Conservation (phyloP, 2,113 vertebrate species). For the Theristicus caerulescens region DNA sequence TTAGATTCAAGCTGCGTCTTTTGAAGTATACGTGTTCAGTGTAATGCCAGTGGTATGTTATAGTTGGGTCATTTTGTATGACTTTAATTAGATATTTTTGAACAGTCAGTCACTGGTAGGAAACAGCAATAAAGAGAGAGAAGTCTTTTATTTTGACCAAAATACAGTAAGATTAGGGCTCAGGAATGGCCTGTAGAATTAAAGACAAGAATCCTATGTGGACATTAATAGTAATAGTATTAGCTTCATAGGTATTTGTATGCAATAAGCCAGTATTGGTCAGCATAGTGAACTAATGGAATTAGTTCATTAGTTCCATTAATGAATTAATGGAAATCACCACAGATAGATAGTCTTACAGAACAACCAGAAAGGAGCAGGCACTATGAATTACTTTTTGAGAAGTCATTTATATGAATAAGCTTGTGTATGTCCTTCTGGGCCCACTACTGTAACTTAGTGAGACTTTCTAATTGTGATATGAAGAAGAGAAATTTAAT, state of each 20-base stretch:
- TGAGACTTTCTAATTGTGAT: background rate
- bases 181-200: background rate
- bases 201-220: background rate
- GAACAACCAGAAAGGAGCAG: background rate
- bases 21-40: background rate
- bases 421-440: background rate
- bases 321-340: background rate
- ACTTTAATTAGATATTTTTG: background rate
- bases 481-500: background rate
- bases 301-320: background rate
- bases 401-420: background rate
- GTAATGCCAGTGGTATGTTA: background rate
- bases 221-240: background rate
- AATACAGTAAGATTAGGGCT: background rate
- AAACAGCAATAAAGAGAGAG: background rate
- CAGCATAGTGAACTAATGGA: background rate
- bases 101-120: background rate
- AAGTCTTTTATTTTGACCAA: background rate
- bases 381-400: background rate
- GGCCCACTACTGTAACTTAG: background rate
- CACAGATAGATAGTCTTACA: background rate
- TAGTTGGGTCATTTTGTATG: background rate
- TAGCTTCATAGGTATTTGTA: background rate
- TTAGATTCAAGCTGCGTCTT: background rate
- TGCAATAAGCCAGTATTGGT: background rate